Conservation (phyloP, 2,888 invertebrate species). For the Drosophila tripunctata region DNA sequence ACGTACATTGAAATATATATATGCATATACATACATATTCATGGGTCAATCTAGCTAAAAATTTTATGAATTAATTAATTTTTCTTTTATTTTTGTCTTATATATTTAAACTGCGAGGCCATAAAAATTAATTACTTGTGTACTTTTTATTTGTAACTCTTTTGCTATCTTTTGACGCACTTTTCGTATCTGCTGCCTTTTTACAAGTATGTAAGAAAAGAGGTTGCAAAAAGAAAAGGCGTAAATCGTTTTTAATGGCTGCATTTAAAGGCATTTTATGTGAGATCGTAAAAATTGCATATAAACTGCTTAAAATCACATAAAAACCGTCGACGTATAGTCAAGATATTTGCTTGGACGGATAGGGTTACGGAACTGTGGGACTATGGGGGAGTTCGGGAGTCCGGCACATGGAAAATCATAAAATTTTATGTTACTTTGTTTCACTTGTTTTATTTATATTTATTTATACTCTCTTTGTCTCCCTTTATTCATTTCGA, state of each 20-base stretch:
- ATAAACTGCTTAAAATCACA: slow-evolving; percentile 79
- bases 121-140: slow-evolving; percentile 71
- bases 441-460: slow-evolving; percentile 44
- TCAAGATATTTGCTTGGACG: slow-evolving; percentile 52
- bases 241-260: slow-evolving; percentile 79
- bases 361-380: background rate
- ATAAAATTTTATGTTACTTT: slow-evolving; percentile 70
- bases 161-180: slow-evolving; percentile 43
- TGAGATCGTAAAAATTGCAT: slow-evolving; percentile 73
- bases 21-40: slow-evolving; percentile 23
- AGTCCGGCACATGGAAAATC: slow-evolving; percentile 47
- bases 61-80: slow-evolving; percentile 27
- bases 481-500: slow-evolving; percentile 1
- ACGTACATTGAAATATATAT: slow-evolving; percentile 32
- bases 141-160: slow-evolving; percentile 43
- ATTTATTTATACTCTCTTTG: slow-evolving; percentile 20
- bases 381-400: background rate
- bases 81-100: background rate
- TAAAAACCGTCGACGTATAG: slow-evolving; percentile 68
- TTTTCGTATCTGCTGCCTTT: background rate
- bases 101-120: slow-evolving; percentile 36
- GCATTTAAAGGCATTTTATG: slow-evolving; percentile 75
- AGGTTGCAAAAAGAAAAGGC: slow-evolving; percentile 52
- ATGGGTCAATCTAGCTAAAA: slow-evolving; percentile 4
- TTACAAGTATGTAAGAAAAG: slow-evolving; percentile 11